These are phyloP conservation scores for Cyanistes caeruleus DNA, from an alignment of 2,113 vertebrate genomes.

Conservation along the genomic window DNA sequence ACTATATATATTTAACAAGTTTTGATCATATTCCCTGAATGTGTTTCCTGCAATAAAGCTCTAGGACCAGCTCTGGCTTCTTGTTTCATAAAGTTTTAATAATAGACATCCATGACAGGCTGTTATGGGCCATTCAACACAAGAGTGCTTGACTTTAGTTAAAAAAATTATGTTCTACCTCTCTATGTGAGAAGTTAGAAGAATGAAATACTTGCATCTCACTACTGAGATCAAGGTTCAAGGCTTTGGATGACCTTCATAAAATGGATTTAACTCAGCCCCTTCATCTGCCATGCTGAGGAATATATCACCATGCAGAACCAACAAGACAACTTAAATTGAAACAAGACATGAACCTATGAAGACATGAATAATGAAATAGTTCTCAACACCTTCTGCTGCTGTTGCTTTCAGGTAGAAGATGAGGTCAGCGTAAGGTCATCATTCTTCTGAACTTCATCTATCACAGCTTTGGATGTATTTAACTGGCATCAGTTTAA, in stretches of 20 bases:
- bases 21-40: background rate
- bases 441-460: background rate
- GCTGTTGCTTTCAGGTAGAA: background rate
- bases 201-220: constrained; percentile 8
- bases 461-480: background rate
- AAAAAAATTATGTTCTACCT: background rate
- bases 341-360: background rate
- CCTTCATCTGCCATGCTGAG: background rate
- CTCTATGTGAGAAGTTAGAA: background rate
- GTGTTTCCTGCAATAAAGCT: background rate
- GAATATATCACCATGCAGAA: constrained; percentile 16
- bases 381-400: background rate
- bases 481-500: background rate
- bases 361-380: constrained; percentile 31
- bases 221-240: constrained; percentile 19
- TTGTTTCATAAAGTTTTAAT: background rate
- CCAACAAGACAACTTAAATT: constrained; percentile 33
- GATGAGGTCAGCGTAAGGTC: background rate
- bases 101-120: background rate
- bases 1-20: background rate
- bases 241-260: background rate
- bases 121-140: background rate
- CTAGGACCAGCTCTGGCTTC: background rate
- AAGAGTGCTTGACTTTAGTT: background rate
- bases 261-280: background rate